A percentile compares a stretch with the other conserved stretches of the same genome.
phyloP scores from a whole-genome alignment of 2,113 vertebrate genomes.

The Syrrhaptes paradoxus region DNA sequence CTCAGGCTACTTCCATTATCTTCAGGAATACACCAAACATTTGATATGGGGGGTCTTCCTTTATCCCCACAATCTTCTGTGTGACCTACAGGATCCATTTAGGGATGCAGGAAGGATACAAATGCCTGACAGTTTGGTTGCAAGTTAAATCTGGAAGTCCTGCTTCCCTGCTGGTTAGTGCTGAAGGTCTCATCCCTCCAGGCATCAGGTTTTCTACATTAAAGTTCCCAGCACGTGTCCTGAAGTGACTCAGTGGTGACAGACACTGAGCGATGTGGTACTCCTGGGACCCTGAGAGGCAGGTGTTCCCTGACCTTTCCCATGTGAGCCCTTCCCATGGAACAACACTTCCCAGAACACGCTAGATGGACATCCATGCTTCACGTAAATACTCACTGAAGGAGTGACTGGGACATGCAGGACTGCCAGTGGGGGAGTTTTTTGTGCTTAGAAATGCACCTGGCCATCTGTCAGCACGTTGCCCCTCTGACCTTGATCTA shows the following conservation, averaged over 20 bases:
- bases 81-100: not conserved
- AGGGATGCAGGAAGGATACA: not conserved
- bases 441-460: not conserved
- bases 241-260: not conserved
- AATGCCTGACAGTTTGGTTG: not conserved
- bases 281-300: not conserved
- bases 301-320: constrained; percentile 32
- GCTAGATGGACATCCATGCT: not conserved
- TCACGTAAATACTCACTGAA: accelerated
- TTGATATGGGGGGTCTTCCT: not conserved
- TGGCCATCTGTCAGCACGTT: not conserved
- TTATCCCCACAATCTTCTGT: not conserved
- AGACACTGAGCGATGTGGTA: not conserved
- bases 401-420: not conserved
- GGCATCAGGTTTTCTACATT: not conserved
- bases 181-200: not conserved
- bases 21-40: not conserved
- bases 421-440: not conserved
- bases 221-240: not conserved
- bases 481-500: not conserved
- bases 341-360: not conserved
- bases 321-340: not conserved
- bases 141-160: not conserved
- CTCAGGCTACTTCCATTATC: not conserved
- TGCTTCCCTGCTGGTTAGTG: not conserved